Evolutionary conservation across 2,888 invertebrate genomes (phyloP).

Genomic region (Macrophya annulata): DNA sequence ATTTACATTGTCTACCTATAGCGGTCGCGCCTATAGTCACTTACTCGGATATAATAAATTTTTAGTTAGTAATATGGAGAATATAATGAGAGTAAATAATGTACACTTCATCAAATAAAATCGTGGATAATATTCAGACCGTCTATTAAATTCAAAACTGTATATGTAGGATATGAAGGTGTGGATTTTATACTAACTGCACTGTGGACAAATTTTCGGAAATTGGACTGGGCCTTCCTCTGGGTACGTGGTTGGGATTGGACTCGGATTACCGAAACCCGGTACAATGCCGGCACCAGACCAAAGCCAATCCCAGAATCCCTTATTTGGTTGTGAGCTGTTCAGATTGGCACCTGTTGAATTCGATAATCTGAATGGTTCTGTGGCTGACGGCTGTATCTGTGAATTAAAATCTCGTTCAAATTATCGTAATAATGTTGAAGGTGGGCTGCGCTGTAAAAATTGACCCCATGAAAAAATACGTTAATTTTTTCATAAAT

Average conservation of each 20-base stretch:
- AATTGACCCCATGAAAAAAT: too few species aligned
- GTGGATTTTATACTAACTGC: slow-evolving; percentile 79
- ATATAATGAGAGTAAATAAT: too few species aligned
- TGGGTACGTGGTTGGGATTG: slow-evolving; percentile 69
- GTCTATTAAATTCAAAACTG: too few species aligned
- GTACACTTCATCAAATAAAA: too few species aligned
- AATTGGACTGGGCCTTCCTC: slow-evolving; percentile 69
- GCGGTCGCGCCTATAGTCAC: too few species aligned
- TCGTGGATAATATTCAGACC: too few species aligned
- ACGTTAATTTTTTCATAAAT: too few species aligned
- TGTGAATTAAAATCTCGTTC: neutral
- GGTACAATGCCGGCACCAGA: slow-evolving; percentile 72
- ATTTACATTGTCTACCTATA: too few species aligned
- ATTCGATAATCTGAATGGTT: neutral
- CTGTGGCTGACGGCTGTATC: neutral
- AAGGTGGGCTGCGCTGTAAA: too few species aligned
- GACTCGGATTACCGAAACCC: slow-evolving; percentile 66
- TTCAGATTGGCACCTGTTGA: neutral
- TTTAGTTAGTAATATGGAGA: too few species aligned
- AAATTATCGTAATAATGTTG: neutral
- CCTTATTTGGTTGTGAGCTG: slow-evolving; percentile 61
- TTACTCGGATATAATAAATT: too few species aligned
- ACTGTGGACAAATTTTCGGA: slow-evolving; percentile 80
- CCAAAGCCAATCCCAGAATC: slow-evolving; percentile 81
- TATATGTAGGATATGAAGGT: neutral